Evolutionary conservation across 2,888 invertebrate genomes (phyloP).

Genomic region (Rhagonycha lutea): DNA sequence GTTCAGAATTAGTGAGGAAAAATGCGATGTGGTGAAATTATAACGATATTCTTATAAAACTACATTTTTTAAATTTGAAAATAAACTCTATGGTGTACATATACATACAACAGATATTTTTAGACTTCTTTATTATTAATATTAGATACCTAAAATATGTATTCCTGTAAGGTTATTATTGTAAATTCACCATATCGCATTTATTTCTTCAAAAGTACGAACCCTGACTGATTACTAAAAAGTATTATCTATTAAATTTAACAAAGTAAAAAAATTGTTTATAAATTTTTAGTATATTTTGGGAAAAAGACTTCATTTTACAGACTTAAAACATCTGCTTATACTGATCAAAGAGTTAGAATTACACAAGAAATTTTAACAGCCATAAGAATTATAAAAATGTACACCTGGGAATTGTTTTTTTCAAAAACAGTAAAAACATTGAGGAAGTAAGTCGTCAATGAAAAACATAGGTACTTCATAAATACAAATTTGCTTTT

Average conservation of each 20-base stretch:
- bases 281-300: constrained; percentile 59
- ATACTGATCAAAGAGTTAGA: constrained; percentile 83
- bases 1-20: no score
- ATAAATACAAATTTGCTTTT: neutral
- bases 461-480: neutral
- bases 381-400: constrained; percentile 81
- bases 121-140: no score
- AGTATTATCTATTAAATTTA: neutral
- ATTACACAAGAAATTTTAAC: constrained; percentile 89
- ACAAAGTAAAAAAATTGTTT: neutral
- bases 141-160: no score
- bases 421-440: constrained; percentile 73
- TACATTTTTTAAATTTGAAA: no score
- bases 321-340: constrained; percentile 35
- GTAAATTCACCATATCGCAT: no score
- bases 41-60: no score
- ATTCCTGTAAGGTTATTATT: no score
- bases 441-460: constrained; percentile 68
- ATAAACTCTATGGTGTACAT: no score
- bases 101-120: no score
- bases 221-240: no score
- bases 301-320: constrained; percentile 37
- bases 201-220: no score
- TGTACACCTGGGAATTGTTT: constrained; percentile 65
- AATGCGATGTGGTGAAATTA: no score